Conservation (phyloP, 2,113 vertebrate genomes). For the Puffinus mauretanicus region DNA sequence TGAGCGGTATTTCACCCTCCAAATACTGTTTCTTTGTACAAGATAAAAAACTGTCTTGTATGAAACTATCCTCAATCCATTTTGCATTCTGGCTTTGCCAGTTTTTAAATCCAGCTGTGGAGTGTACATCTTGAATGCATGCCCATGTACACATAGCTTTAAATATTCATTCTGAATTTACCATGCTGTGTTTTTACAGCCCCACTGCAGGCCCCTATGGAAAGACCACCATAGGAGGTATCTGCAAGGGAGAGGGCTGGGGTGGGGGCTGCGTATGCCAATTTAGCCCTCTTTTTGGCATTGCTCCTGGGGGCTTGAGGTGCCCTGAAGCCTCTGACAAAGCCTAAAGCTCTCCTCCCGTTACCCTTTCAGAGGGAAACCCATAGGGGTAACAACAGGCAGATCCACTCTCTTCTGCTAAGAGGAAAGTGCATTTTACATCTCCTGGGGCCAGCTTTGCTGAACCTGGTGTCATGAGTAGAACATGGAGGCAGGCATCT, state of each 20-base stretch:
- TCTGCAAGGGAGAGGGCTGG: neutral
- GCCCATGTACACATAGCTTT: neutral
- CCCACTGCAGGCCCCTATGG: neutral
- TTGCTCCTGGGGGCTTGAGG: neutral
- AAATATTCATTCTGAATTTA: neutral
- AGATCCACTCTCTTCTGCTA: neutral
- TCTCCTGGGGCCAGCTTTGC: neutral
- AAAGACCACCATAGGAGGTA: neutral
- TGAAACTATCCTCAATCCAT: neutral
- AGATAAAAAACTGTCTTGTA: neutral
- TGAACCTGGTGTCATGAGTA: neutral
- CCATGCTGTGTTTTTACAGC: neutral
- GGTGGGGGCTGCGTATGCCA: accelerated
- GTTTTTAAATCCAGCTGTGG: neutral
- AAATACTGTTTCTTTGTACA: neutral
- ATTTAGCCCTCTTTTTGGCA: neutral
- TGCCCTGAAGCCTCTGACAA: neutral
- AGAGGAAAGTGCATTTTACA: neutral
- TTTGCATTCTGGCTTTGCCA: neutral
- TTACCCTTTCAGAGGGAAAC: neutral
- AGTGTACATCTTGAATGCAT: neutral
- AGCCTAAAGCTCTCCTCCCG: neutral
- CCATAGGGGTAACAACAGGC: neutral
- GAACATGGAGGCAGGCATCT: neutral
- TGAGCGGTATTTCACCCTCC: neutral